A percentile compares a stretch with the other conserved stretches of the same genome.
phyloP scores from a whole-genome alignment of 53 echinoderm and acorn worm genomes.

The Patiria pectinifera region DNA sequence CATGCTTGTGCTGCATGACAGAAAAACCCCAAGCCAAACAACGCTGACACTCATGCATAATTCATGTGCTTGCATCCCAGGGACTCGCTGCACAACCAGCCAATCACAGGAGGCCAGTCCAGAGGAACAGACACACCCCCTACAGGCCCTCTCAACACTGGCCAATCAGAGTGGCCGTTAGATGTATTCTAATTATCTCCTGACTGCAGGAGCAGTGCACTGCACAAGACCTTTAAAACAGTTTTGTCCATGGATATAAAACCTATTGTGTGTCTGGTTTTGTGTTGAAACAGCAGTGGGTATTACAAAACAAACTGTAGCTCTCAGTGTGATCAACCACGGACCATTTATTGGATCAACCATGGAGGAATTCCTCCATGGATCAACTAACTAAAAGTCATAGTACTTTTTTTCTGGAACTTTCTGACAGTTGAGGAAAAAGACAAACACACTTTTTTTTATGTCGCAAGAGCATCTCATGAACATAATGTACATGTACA shows the following conservation, averaged over 20 bases:
- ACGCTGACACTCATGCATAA: not conserved
- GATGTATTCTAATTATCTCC: conserved; percentile 26
- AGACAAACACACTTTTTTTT: too few relatives aligned
- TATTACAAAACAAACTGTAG: too few relatives aligned
- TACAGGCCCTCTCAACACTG: conserved; percentile 4
- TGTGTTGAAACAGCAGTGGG: too few relatives aligned
- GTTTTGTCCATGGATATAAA: not conserved
- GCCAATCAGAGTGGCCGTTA: conserved; percentile 45
- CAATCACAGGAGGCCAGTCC: not conserved
- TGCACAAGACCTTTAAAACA: not conserved
- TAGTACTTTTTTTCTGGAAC: too few relatives aligned
- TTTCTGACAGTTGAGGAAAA: too few relatives aligned
- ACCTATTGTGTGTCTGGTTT: not conserved
- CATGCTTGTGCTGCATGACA: conserved; percentile 41
- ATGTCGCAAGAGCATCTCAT: too few relatives aligned
- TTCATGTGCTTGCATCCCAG: not conserved
- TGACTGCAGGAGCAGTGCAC: not conserved
- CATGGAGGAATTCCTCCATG: too few relatives aligned
- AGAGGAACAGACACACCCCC: conserved; percentile 51
- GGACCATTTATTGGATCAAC: too few relatives aligned
- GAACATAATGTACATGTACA: too few relatives aligned
- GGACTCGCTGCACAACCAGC: not conserved
- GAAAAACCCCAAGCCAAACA: conserved; percentile 35
- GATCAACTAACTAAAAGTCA: too few relatives aligned
- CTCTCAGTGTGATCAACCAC: too few relatives aligned